Evolutionary conservation across 2,888 invertebrate species (phyloP).

Genomic region (Nephrotoma flavescens): DNA sequence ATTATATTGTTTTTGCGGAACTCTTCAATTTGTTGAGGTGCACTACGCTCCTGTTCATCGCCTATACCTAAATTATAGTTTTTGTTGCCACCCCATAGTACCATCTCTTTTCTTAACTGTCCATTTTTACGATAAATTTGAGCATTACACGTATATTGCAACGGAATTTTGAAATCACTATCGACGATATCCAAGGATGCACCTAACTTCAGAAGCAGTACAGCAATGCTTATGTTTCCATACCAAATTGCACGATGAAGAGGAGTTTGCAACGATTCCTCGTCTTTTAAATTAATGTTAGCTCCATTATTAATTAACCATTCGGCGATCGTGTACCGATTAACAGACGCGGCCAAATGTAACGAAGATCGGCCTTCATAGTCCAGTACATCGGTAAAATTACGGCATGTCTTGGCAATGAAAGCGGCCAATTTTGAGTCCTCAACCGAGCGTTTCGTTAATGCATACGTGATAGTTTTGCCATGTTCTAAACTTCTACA

Average conservation of each 20-base stretch:
- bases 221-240: conserved; percentile 62
- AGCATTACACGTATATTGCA: conserved; percentile 20
- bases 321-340: conserved; percentile 47
- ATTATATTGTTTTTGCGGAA: conserved; percentile 46
- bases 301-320: conserved; percentile 53
- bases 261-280: conserved; percentile 54
- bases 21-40: conserved; percentile 50
- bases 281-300: conserved; percentile 22
- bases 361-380: conserved; percentile 57
- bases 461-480: conserved; percentile 39
- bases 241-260: conserved; percentile 70
- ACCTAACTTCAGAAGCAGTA: conserved; percentile 51
- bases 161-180: conserved; percentile 22
- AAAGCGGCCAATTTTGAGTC: conserved; percentile 43
- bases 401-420: conserved; percentile 42
- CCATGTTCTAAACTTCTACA: conserved; percentile 41
- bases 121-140: conserved; percentile 25
- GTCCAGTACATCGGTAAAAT: conserved; percentile 43
- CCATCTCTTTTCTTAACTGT: conserved; percentile 50
- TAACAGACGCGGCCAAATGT: conserved; percentile 65
- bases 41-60: conserved; percentile 42
- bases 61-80: conserved; percentile 72
- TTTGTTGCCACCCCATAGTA: conserved; percentile 73
- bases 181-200: conserved; percentile 25
- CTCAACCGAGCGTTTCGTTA: conserved; percentile 45